These are phyloP conservation scores for Onychostoma macrolepis DNA, from an alignment of 2,113 vertebrate genomes.

Conservation along the genomic window DNA sequence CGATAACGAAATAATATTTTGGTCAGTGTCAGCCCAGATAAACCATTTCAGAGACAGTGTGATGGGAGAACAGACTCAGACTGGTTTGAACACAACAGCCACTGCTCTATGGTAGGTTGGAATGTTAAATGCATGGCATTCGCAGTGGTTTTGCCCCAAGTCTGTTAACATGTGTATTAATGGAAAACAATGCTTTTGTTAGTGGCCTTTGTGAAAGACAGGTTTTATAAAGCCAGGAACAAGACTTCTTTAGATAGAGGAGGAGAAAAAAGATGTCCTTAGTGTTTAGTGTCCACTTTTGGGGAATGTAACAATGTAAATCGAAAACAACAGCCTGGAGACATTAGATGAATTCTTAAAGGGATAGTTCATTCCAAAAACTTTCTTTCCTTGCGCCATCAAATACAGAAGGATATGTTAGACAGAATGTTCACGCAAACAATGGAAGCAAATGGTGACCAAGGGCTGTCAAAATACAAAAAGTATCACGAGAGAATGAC, in stretches of 20 bases:
- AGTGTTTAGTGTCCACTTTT: slow-evolving; percentile 54
- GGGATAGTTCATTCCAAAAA: background rate
- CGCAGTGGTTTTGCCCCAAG: slow-evolving; percentile 18
- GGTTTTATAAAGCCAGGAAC: slow-evolving; percentile 73
- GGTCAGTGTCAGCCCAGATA: slow-evolving; percentile 83
- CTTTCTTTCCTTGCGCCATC: background rate
- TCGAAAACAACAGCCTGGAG: background rate
- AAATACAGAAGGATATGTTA: background rate
- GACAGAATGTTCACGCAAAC: background rate
- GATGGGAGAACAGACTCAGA: slow-evolving; percentile 47
- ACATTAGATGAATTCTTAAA: background rate
- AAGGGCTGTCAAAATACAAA: background rate
- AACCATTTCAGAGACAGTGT: slow-evolving; percentile 79
- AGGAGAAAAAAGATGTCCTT: slow-evolving; percentile 55
- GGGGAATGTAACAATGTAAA: slow-evolving; percentile 11
- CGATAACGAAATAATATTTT: slow-evolving; percentile 86
- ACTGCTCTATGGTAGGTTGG: slow-evolving; percentile 36
- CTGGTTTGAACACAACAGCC: slow-evolving; percentile 37
- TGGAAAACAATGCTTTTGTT: slow-evolving; percentile 62
- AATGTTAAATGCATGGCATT: slow-evolving; percentile 34
- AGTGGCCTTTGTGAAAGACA: slow-evolving; percentile 61
- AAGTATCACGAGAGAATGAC: background rate
- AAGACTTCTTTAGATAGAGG: slow-evolving; percentile 59
- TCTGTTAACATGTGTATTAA: slow-evolving; percentile 54
- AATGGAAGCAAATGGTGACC: background rate